phyloP scores from a whole-genome alignment of 2,113 vertebrate genomes.

The Brachionichthys hirsutus region DNA sequence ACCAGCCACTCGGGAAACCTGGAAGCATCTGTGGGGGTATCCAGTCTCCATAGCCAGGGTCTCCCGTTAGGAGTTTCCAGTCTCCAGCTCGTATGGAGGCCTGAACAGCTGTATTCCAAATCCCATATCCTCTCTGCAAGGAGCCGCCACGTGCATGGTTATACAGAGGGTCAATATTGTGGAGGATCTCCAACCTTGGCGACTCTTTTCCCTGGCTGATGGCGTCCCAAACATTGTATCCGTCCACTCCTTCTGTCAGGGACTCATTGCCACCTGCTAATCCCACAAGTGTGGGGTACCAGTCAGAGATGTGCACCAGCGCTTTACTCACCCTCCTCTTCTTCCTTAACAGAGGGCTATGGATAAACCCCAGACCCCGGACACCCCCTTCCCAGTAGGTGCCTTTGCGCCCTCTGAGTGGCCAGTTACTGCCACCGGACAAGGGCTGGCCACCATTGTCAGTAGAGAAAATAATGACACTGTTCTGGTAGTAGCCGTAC shows the following conservation, averaged over 20 bases:
- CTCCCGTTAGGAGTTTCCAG: constrained; percentile 95
- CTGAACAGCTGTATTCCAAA: constrained; percentile 95
- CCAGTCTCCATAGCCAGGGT: constrained; percentile 96
- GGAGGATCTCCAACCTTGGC: constrained; percentile 89
- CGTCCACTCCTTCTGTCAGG: constrained; percentile 81
- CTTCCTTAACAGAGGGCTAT: constrained; percentile 89
- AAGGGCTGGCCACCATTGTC: constrained; percentile 96
- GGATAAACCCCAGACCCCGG: constrained; percentile 92
- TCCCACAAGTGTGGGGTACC: constrained; percentile 92
- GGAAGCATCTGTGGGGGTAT: constrained; percentile 90
- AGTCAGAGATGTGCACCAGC: constrained; percentile 94
- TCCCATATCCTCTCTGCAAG: constrained; percentile 83
- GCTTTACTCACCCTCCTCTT: constrained; percentile 86
- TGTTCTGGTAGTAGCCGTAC: constrained; percentile 94
- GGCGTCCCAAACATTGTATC: constrained; percentile 88
- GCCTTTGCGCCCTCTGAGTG: constrained; percentile 92
- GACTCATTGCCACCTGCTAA: constrained; percentile 88
- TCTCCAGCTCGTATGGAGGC: constrained; percentile 91
- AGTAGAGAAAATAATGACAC: constrained; percentile 90
- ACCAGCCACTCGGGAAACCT: constrained; percentile 89
- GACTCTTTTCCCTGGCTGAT: constrained; percentile 92
- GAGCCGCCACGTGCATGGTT: constrained; percentile 88
- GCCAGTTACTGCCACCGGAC: constrained; percentile 96
- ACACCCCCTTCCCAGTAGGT: constrained; percentile 98
- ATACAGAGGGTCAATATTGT: constrained; percentile 96